Percentiles rank a stretch among this genome's conserved stretches.
phyloP scores from a whole-genome alignment of 2,797 vertebrate genomes.

The Prionace glauca region DNA sequence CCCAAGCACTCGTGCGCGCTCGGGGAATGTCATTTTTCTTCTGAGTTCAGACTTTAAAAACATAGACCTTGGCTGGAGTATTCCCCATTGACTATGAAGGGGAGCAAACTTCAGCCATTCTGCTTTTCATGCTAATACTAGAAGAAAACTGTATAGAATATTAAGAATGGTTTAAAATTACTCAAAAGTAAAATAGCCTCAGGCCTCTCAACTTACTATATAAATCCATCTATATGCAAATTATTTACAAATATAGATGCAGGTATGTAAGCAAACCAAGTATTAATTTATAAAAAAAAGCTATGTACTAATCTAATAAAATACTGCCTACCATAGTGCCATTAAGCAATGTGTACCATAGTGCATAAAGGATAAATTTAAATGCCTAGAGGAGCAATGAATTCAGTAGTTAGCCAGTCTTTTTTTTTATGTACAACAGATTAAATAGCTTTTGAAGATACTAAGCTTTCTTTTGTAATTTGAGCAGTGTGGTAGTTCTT shows the following conservation, averaged over 20 bases:
- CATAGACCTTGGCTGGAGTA: background rate
- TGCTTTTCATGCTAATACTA: background rate
- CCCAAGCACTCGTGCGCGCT: background rate
- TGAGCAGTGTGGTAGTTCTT: conserved; percentile 5
- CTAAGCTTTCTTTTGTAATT: background rate
- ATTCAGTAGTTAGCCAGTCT: conserved; percentile 3
- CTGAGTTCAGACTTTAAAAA: conserved; percentile 6
- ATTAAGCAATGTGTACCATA: background rate
- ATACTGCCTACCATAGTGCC: background rate
- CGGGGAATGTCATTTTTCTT: background rate
- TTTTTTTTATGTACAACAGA: background rate
- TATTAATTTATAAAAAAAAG: conserved; percentile 2
- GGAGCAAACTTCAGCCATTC: background rate
- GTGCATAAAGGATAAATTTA: background rate
- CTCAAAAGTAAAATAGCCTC: too few relatives aligned
- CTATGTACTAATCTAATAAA: background rate
- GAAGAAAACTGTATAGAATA: background rate
- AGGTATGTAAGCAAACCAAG: conserved; percentile 1
- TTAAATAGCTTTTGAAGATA: conserved; percentile 2
- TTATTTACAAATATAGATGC: conserved; percentile 13
- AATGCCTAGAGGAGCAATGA: conserved; percentile 9
- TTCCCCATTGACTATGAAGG: conserved; percentile 20
- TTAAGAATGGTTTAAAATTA: conserved; percentile 14
- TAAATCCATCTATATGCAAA: conserved; percentile 31
- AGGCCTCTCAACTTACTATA: conserved; percentile 16